Conservation (phyloP, 2,113 vertebrate genomes). For the Petrocephalus microphthalmus region DNA sequence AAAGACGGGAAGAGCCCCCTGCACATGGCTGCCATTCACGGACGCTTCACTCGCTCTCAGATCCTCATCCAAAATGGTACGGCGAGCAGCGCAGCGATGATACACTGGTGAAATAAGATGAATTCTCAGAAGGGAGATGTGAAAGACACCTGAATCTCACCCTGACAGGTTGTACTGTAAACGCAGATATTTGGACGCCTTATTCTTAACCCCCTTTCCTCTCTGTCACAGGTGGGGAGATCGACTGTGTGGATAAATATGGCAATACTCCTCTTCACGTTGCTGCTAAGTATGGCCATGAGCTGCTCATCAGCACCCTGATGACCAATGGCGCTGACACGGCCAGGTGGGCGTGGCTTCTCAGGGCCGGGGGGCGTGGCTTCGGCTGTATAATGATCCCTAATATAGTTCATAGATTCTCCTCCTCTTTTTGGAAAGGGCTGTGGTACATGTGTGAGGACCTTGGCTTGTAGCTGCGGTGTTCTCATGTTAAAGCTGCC, state of each 20-base stretch:
- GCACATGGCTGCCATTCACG: slow-evolving; percentile 90
- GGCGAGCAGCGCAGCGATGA: background rate
- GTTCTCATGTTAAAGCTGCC: background rate
- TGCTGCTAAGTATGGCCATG: slow-evolving; percentile 90
- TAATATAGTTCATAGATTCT: background rate
- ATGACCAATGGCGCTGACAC: slow-evolving; percentile 91
- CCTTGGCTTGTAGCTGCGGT: background rate
- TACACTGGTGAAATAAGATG: background rate
- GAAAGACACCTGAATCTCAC: background rate
- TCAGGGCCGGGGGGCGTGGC: background rate
- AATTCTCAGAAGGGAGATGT: background rate
- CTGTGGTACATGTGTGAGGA: background rate
- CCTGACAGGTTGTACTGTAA: background rate
- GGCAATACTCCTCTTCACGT: slow-evolving; percentile 90
- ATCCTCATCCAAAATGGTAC: slow-evolving; percentile 95
- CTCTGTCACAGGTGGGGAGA: slow-evolving; percentile 73
- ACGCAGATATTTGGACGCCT: background rate
- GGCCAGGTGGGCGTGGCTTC: slow-evolving; percentile 60
- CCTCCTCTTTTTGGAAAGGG: background rate
- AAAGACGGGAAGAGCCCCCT: slow-evolving; percentile 92
- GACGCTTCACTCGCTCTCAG: slow-evolving; percentile 90
- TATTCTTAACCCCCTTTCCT: background rate
- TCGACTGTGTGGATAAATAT: slow-evolving; percentile 81
- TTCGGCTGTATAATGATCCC: background rate
- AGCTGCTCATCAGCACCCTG: slow-evolving; percentile 89